Conservation (phyloP, 1,140 invertebrate genomes). For the Drosophila chauvacae region DNA sequence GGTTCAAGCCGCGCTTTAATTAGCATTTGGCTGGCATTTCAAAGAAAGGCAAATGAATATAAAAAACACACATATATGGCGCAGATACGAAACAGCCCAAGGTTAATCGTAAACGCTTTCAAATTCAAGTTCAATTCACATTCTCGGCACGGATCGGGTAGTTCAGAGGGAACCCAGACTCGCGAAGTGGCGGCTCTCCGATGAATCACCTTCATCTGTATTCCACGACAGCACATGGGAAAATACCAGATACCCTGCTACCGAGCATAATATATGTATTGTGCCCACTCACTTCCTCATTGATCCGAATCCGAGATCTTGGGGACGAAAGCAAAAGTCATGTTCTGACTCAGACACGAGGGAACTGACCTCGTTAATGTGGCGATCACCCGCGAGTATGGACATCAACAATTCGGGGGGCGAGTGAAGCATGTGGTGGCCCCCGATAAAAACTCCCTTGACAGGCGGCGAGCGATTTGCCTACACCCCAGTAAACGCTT, state of each 20-base stretch:
- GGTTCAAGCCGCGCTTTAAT: constrained; percentile 31
- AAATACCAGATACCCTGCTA: constrained; percentile 18
- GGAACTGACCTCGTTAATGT: constrained; percentile 52
- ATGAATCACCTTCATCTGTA: constrained; percentile 40
- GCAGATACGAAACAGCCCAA: constrained; percentile 36
- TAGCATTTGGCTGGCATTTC: constrained; percentile 47
- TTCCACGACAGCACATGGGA: constrained; percentile 42
- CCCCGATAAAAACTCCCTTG: constrained; percentile 14
- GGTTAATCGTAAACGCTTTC: constrained; percentile 55
- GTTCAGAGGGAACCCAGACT: constrained; percentile 2
- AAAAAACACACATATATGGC: constrained; percentile 26
- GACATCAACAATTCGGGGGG: not conserved
- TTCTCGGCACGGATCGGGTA: constrained; percentile 42
- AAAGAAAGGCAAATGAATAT: constrained; percentile 45
- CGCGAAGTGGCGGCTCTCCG: not conserved
- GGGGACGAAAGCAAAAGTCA: constrained; percentile 52
- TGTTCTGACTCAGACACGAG: constrained; percentile 35
- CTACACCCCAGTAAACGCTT: constrained; percentile 10
- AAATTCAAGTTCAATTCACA: constrained; percentile 75
- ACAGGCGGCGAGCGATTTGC: constrained; percentile 11
- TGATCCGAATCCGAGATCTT: constrained; percentile 29
- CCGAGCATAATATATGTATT: constrained; percentile 27
- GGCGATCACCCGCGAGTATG: constrained; percentile 6
- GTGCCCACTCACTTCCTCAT: constrained; percentile 49
- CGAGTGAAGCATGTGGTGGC: not conserved